Conservation (phyloP, 2,113 vertebrate genomes). For the Microcebus murinus region DNA sequence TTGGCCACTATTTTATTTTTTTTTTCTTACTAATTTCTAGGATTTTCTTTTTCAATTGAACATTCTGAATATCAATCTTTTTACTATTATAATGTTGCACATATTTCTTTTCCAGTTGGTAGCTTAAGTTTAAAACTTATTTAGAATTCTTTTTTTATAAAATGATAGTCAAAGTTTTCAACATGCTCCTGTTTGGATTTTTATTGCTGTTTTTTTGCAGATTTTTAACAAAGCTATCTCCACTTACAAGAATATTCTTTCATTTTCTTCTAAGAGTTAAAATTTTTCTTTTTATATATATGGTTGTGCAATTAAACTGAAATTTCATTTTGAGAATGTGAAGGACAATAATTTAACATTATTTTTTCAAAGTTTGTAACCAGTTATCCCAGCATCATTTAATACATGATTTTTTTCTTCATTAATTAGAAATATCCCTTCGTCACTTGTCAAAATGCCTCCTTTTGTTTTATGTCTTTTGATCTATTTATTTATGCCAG, state of each 20-base stretch:
- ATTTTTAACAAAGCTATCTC: not conserved
- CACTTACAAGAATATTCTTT: not conserved
- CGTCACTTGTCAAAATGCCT: not conserved
- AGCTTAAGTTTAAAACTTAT: not conserved
- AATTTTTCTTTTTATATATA: not conserved
- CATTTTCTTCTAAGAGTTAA: not conserved
- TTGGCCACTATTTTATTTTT: not conserved
- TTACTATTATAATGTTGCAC: not conserved
- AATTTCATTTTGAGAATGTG: not conserved
- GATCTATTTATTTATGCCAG: not conserved
- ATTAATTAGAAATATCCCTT: not conserved
- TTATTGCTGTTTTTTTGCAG: not conserved
- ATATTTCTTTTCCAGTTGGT: not conserved
- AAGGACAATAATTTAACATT: not conserved
- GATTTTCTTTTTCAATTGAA: not conserved
- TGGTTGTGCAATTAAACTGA: not conserved
- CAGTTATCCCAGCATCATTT: not conserved
- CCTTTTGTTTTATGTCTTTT: not conserved
- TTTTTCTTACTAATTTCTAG: not conserved
- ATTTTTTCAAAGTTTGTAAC: not conserved
- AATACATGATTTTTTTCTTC: not conserved
- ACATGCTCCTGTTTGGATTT: not conserved
- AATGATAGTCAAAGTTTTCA: not conserved
- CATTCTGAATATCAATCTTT: not conserved
- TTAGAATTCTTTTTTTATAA: not conserved